These are phyloP conservation scores for Muntiacus reevesi DNA, from an alignment of 2,113 vertebrate genomes.

Conservation along the genomic window DNA sequence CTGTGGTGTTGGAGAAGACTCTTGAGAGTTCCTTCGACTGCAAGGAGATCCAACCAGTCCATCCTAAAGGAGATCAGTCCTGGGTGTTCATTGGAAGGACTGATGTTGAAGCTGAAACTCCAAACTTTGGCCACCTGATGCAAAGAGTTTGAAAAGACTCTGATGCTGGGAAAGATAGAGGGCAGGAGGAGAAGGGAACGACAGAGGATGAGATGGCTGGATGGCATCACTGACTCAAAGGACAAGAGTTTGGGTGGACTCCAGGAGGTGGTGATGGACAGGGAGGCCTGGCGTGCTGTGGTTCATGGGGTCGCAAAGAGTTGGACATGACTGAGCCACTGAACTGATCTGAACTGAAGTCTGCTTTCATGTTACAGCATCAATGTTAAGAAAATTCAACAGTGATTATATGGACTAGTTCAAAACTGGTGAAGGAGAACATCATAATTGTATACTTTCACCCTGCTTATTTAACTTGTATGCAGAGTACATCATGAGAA, in stretches of 20 bases:
- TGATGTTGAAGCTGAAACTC: not conserved
- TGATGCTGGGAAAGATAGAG: not conserved
- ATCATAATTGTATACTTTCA: not conserved
- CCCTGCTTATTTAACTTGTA: not conserved
- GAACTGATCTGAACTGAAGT: not conserved
- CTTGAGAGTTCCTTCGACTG: not conserved
- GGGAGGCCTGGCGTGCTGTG: not conserved
- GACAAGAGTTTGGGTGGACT: not conserved
- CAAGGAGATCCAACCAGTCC: not conserved
- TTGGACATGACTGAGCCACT: accelerated
- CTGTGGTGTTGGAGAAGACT: not conserved
- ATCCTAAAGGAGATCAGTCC: not conserved
- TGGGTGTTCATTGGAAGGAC: not conserved
- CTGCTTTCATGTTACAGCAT: not conserved
- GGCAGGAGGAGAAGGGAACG: not conserved
- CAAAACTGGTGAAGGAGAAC: not conserved
- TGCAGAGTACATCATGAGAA: not conserved
- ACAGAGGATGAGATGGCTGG: not conserved
- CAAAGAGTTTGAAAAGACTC: not conserved
- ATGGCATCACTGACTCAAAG: not conserved
- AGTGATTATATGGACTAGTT: not conserved
- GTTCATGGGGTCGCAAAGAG: not conserved
- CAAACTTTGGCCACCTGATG: not conserved
- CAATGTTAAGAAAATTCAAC: not conserved
- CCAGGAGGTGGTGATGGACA: not conserved